Base-by-base conservation (phyloP, 2,797 vertebrate species). In the Sus cebifrons region DNA sequence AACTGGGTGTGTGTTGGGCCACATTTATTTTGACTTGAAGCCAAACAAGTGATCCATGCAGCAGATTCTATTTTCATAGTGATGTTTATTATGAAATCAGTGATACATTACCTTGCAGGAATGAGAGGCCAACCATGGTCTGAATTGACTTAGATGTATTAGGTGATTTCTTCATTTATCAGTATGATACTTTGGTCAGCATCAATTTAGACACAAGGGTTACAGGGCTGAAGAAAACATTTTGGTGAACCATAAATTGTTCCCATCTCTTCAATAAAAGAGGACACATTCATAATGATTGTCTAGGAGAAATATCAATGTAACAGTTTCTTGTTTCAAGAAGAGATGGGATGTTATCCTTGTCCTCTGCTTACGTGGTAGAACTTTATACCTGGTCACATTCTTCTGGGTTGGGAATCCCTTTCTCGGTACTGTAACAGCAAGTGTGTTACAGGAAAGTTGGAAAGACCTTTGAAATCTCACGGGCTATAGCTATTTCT, bases 41-140 rank as follows among this genome's bases (percentile, higher is more conserved):
- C 60, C 36, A 54, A 81, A 71, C 27, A 83, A 84, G 49, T 52
- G 67, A 65, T 87, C 17, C n/a, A 20, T 44, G 2, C 2, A 32
- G 9, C 36, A 90, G 85, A 60, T 91, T 95, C 90, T 71, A 1
- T 81, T 87, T 94, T 73, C 67, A 91, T 25, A 16, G 6, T 89
- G 73, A 36, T 56, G 78, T 91, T 89, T 86, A 15, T 83, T 70
- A 23, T 79, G 68, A 60, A 73, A 21, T 62, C 36, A 27, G 71
- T 32, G 29, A 62, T 60, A 49, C 0, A 29, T 52, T n/a, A 27
- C 40, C 18, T 78, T 92, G 56, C 21, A 58, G 64, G 68, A 40
- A 1, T 23, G 11, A 68, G 27, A 49, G 29, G 52, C 49, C 40
- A 73, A n/a, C 21, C 12, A 9, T 32, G 2, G 32, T 2, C 64